Base-by-base conservation (phyloP, 2,113 vertebrate genomes). In the Micronycteris hirsuta region DNA sequence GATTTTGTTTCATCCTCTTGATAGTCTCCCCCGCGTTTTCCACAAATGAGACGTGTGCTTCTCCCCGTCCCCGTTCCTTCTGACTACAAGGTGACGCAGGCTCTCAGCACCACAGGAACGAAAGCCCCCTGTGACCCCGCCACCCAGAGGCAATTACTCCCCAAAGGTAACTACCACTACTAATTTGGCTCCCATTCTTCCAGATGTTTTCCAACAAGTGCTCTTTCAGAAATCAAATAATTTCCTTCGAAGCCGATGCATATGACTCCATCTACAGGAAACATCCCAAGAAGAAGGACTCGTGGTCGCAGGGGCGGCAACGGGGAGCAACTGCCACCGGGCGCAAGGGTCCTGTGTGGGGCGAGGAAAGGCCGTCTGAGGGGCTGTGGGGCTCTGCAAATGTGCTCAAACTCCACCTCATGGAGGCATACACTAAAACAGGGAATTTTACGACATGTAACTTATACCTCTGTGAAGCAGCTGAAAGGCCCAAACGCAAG, bases 151-250 rank as follows among this genome's bases (percentile, higher is more conserved):
- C 12, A 45, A 63, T 26, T 1, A 43, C 13, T 86, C 16, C 74
- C 61, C 85, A 85, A 45, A 89, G 78, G 33, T 22, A 89, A n/a
- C 47, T 26, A 38, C 4, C 10, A 73, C 3, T 65, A 63, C 54
- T 15, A 61, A 61, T 7, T 5, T 56, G 43, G 67, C 13, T 81
- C 63, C 45, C 4, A 5, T 31, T 54, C 74, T 76, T 63, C 61
- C 67, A 82, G 67, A 68, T 63, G 67, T 65, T 78, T 90, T 88
- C 71, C 71, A 93, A 49, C 28, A 78, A 19, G 43, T 41, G 86
- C 36, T 33, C 36, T 87, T 90, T 74, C 9, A 84, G 36, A 86
- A 86, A 86, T 70, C 43, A 77, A 73, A 4, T 38, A 45, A 71
- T 45, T 81, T 70, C 43, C 26, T 71, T 65, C 13, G 47, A 93